Conservation (phyloP, 2,797 vertebrate genomes). For the Atherinosoma microstoma region DNA sequence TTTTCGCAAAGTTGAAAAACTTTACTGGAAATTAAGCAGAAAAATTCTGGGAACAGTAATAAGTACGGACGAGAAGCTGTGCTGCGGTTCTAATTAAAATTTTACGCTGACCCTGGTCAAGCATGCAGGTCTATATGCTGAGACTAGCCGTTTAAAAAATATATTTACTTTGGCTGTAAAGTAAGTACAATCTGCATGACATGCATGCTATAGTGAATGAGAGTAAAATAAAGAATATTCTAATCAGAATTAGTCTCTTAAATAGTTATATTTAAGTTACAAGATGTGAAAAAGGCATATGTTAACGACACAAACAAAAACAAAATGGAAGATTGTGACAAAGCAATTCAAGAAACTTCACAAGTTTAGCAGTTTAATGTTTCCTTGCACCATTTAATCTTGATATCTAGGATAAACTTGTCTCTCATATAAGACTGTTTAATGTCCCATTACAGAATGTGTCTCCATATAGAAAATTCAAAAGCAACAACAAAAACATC, state of each 20-base stretch:
- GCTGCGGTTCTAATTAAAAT: constrained; percentile 33
- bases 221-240: neutral
- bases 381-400: constrained; percentile 66
- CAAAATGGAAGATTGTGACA: neutral
- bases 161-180: constrained; percentile 10
- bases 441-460: constrained; percentile 63
- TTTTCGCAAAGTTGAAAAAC: constrained; percentile 17
- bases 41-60: constrained; percentile 33
- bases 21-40: constrained; percentile 37
- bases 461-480: constrained; percentile 56
- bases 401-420: constrained; percentile 59
- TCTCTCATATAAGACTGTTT: constrained; percentile 43
- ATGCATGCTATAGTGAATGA: neutral
- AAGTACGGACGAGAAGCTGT: constrained; percentile 18
- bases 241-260: neutral
- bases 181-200: neutral
- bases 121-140: constrained; percentile 30
- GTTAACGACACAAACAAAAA: neutral
- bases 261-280: neutral
- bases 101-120: constrained; percentile 26
- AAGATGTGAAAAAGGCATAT: neutral
- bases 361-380: constrained; percentile 74
- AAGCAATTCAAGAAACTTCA: neutral
- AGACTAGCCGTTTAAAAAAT: constrained; percentile 25
- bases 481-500: constrained; percentile 13